Evolutionary conservation across 2,113 vertebrate species (phyloP).

Genomic region (Grantiella picta): DNA sequence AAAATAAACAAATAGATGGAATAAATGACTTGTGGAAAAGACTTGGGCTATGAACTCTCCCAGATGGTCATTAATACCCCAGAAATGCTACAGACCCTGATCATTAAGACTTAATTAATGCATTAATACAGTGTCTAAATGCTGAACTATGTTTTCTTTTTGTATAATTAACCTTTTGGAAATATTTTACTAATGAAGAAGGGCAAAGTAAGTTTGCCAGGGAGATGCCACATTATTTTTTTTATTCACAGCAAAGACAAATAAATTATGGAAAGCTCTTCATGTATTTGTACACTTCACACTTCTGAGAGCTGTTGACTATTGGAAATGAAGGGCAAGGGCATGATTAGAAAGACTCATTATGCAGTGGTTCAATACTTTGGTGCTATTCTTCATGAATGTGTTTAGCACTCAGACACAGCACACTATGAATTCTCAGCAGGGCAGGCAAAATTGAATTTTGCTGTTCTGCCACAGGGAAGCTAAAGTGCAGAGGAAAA

Average conservation of each 20-base stretch:
- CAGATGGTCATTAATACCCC: conserved; percentile 9
- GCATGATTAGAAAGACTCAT: conserved; percentile 28
- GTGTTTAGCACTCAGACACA: not conserved
- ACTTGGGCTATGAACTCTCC: not conserved
- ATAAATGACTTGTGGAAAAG: conserved; percentile 20
- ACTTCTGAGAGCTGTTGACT: conserved; percentile 3
- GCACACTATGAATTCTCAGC: not conserved
- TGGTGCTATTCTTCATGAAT: not conserved
- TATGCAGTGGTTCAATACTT: not conserved
- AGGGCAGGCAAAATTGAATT: not conserved
- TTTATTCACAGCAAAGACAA: conserved; percentile 7
- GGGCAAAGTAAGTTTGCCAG: not conserved
- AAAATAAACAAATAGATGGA: conserved; percentile 7
- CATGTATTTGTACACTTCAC: not conserved
- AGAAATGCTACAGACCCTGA: not conserved
- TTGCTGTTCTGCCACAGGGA: not conserved
- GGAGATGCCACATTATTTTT: not conserved
- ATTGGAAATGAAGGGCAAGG: conserved; percentile 20
- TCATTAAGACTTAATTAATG: conserved; percentile 11
- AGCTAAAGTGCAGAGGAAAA: not conserved
- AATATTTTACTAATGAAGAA: not conserved
- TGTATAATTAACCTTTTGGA: conserved; percentile 18
- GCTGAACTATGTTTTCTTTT: not conserved
- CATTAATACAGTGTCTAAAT: not conserved
- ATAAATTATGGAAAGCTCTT: conserved; percentile 27